Conservation (phyloP, 2,113 vertebrate species). For the Catharus bicknelli region DNA sequence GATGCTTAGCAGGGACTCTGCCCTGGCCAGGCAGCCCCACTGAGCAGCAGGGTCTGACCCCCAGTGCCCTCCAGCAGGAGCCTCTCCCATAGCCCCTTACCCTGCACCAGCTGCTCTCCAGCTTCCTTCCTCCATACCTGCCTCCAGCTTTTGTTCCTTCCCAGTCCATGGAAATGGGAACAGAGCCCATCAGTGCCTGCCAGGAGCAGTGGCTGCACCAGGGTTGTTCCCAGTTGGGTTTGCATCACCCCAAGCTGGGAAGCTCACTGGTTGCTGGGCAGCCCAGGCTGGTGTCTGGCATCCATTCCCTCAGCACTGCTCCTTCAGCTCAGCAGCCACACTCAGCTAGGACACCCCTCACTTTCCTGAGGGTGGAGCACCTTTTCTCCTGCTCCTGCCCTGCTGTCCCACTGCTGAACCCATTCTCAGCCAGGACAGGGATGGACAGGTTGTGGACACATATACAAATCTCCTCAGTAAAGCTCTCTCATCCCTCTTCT, state of each 20-base stretch:
- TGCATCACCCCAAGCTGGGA: not conserved
- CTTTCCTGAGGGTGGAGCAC: not conserved
- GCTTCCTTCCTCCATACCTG: not conserved
- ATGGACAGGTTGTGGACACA: not conserved
- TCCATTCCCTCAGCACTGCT: not conserved
- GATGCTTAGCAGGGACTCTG: not conserved
- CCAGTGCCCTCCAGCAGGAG: not conserved
- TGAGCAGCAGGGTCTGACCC: not conserved
- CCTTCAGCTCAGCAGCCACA: accelerated
- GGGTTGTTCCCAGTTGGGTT: not conserved
- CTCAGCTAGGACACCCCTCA: not conserved
- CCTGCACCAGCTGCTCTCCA: not conserved
- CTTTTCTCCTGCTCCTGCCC: not conserved
- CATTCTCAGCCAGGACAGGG: not conserved
- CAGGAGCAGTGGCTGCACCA: not conserved
- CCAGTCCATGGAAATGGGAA: accelerated
- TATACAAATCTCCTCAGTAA: not conserved
- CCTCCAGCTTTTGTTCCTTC: not conserved
- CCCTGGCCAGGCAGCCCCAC: not conserved
- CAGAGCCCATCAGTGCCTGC: not conserved
- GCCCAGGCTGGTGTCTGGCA: not conserved
- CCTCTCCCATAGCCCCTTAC: not conserved
- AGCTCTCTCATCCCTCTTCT: not conserved
- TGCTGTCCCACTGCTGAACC: not conserved
- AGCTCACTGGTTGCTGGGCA: not conserved